These are phyloP conservation scores for Heterodera schachtii DNA, from an alignment of 1,140 invertebrate species.

Conservation along the genomic window DNA sequence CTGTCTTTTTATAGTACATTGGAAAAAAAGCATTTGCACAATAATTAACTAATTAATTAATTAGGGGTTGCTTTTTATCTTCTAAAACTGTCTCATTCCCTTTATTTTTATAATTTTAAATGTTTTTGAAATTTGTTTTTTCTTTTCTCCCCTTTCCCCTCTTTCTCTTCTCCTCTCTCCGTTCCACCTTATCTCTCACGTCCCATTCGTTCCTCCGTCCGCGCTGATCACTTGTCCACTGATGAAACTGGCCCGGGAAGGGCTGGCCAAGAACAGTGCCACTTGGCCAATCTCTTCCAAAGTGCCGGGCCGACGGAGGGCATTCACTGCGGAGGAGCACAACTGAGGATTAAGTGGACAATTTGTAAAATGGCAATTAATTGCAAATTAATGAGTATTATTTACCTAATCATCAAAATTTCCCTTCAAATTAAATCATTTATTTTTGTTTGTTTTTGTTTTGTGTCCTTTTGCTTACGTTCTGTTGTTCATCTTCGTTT, in stretches of 20 bases:
- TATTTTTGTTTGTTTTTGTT: no score
- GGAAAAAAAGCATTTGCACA: no score
- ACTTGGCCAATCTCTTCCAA: slow-evolving; percentile 3
- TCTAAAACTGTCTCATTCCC: no score
- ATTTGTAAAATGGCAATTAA: neutral
- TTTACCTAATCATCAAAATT: neutral
- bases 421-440: neutral
- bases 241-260: neutral
- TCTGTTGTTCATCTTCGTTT: neutral
- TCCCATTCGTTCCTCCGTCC: neutral
- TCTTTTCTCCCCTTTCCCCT: neutral
- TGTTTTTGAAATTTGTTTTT: neutral
- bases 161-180: no score
- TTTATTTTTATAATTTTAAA: no score
- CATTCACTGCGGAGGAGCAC: neutral
- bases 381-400: neutral
- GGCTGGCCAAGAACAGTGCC: neutral
- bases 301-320: slow-evolving; percentile 6
- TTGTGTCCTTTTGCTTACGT: no score
- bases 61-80: no score
- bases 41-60: no score
- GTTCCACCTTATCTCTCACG: no score
- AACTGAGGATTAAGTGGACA: neutral
- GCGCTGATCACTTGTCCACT: neutral
- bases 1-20: no score